Conservation (phyloP, 64 coral and sea anemone genomes). For the Stylophora pistillata region DNA sequence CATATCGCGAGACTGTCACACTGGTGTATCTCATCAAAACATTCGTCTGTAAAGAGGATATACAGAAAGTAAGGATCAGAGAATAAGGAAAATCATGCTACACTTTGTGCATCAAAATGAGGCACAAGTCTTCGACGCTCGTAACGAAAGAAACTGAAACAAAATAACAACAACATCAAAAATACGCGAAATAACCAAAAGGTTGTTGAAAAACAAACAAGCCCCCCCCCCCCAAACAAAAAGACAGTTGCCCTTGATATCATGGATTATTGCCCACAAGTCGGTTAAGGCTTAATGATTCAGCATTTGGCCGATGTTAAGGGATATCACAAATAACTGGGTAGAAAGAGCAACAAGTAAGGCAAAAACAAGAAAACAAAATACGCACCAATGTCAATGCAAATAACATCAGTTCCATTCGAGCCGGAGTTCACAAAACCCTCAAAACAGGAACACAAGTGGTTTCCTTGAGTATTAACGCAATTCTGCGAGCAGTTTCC, state of each 20-base stretch:
- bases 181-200: no score
- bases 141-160: no score
- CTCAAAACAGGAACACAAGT: conserved; percentile 65
- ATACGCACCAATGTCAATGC: conserved; percentile 75
- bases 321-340: background rate
- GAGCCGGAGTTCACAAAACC: conserved; percentile 60
- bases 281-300: no score
- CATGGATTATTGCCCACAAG: no score
- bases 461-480: conserved; percentile 65
- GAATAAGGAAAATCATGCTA: background rate
- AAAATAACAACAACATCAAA: no score
- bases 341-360: background rate
- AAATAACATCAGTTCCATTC: conserved; percentile 73
- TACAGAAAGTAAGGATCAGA: background rate
- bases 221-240: no score
- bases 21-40: conserved; percentile 57
- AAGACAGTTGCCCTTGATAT: no score
- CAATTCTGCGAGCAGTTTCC: conserved; percentile 80
- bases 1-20: conserved; percentile 68
- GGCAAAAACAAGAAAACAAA: background rate
- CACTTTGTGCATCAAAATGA: no score
- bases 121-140: no score
- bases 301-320: no score
- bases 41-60: conserved; percentile 66
- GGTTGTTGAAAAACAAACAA: no score